Evolutionary conservation across 2,797 vertebrate genomes (phyloP).

Genomic region (Basileuterus tristriatus): DNA sequence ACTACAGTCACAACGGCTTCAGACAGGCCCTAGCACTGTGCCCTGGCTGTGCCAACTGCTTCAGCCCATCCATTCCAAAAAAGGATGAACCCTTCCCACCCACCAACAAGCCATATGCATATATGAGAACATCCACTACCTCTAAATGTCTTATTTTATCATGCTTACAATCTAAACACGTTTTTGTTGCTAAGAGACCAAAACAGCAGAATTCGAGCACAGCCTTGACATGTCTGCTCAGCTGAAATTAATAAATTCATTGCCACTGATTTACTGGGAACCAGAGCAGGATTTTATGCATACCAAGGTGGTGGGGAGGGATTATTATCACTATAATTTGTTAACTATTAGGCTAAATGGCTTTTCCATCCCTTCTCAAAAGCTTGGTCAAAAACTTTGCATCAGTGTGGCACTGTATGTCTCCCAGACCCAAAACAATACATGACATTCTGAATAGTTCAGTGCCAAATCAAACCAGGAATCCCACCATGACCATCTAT

Average conservation of each 20-base stretch:
- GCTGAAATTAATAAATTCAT: conserved; percentile 35
- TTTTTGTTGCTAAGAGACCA: conserved; percentile 68
- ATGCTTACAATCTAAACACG: conserved; percentile 18
- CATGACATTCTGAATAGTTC: not conserved
- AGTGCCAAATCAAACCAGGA: not conserved
- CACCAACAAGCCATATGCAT: not conserved
- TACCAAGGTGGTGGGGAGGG: not conserved
- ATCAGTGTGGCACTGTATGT: not conserved
- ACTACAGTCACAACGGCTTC: not conserved
- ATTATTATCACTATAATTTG: not conserved
- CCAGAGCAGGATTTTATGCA: not conserved
- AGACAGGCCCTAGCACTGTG: not conserved
- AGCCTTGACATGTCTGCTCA: conserved; percentile 16
- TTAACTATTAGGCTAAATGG: not conserved
- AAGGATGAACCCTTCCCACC: not conserved
- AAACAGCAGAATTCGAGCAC: conserved; percentile 7
- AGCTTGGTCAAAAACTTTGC: not conserved
- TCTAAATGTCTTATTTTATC: conserved; percentile 34
- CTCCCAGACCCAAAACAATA: not conserved
- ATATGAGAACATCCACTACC: not conserved
- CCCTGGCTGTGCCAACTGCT: not conserved
- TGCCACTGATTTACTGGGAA: conserved; percentile 10
- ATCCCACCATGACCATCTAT: not conserved
- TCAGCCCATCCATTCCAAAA: not conserved
- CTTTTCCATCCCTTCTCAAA: not conserved